Percentiles rank a stretch among this genome's conserved stretches.
These are phyloP conservation scores for Psylliodes chrysocephalus DNA, from an alignment of 2,888 invertebrate species.

Conservation along the genomic window DNA sequence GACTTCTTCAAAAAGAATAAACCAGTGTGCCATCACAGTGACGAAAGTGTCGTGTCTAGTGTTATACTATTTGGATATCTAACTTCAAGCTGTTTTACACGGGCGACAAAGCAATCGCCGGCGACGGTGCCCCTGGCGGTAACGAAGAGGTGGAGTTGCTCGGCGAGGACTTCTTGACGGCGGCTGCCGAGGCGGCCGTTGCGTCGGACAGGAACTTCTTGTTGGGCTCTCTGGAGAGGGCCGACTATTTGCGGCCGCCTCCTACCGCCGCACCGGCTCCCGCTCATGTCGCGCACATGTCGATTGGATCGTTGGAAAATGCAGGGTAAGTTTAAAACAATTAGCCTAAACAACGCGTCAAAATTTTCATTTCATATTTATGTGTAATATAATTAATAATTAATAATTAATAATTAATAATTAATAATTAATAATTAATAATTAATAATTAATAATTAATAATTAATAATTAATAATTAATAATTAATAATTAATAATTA, in stretches of 20 bases:
- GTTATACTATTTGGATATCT: not conserved
- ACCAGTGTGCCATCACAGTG: not conserved
- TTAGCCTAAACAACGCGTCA: no score
- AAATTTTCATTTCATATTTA: no score
- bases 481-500: no score
- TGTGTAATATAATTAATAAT: no score
- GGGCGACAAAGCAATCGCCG: slow-evolving; percentile 56
- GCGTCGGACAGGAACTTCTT: slow-evolving; percentile 50
- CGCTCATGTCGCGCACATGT: slow-evolving; percentile 54
- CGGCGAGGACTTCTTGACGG: slow-evolving; percentile 54
- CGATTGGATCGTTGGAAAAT: slow-evolving; percentile 57
- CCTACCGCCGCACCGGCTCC: slow-evolving; percentile 56
- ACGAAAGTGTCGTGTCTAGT: not conserved
- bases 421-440: no score
- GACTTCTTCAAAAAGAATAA: not conserved
- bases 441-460: no score
- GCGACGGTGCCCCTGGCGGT: slow-evolving; percentile 52
- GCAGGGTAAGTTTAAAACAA: slow-evolving; percentile 56
- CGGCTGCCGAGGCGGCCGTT: slow-evolving; percentile 42
- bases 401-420: no score
- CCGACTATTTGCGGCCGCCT: slow-evolving; percentile 57
- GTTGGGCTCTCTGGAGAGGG: slow-evolving; percentile 55
- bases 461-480: no score
- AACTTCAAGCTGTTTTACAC: slow-evolving; percentile 58
- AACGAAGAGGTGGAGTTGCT: slow-evolving; percentile 55